Evolutionary conservation across 2,797 vertebrate species (phyloP).

Genomic region (Dermochelys coriacea): DNA sequence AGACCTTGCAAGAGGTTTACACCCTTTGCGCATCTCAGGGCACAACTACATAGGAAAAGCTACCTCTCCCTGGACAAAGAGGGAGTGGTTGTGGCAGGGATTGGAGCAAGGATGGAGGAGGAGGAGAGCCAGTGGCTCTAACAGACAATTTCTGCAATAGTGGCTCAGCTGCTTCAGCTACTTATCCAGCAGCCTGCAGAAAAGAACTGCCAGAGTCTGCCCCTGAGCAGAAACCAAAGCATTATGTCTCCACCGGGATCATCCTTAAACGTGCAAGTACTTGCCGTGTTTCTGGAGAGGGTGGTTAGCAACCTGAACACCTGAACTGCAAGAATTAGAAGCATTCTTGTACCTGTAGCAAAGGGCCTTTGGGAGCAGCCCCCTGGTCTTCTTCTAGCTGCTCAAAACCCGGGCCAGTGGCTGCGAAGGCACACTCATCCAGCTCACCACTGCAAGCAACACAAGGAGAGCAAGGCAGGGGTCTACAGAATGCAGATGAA

Average conservation of each 20-base stretch:
- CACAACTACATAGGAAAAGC: neutral
- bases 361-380: slow-evolving; percentile 3
- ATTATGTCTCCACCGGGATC: neutral
- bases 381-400: neutral
- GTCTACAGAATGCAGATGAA: neutral
- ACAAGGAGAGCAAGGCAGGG: neutral
- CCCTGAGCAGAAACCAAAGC: neutral
- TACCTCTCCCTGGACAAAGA: neutral
- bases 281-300: neutral
- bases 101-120: too few species aligned
- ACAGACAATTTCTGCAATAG: neutral
- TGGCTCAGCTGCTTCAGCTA: neutral
- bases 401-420: neutral
- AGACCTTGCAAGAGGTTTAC: neutral
- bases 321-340: neutral
- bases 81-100: too few species aligned
- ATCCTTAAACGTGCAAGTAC: neutral
- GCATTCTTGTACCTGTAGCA: neutral
- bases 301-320: neutral
- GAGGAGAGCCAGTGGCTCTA: neutral
- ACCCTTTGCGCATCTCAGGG: neutral
- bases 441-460: neutral
- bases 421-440: neutral
- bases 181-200: neutral
- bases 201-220: neutral